A percentile compares a stretch with the other conserved stretches of the same genome.
These are phyloP conservation scores for Streptopelia turtur DNA, from an alignment of 2,797 vertebrate genomes.

Conservation along the genomic window DNA sequence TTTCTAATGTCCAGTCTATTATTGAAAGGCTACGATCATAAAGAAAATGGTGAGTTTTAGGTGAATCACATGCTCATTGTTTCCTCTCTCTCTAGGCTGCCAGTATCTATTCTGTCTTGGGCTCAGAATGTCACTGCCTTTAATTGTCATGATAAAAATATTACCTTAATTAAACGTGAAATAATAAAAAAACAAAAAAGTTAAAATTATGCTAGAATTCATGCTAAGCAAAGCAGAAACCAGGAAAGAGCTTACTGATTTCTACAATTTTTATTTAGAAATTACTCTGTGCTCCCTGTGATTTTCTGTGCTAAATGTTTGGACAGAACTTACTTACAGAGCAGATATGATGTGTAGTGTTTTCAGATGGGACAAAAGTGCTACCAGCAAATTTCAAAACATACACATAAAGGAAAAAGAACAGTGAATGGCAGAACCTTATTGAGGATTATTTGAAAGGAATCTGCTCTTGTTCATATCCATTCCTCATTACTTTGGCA, in stretches of 20 bases:
- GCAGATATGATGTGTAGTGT: not conserved
- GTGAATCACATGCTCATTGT: not conserved
- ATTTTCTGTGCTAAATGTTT: not conserved
- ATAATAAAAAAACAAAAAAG: not conserved
- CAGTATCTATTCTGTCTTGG: not conserved
- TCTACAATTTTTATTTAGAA: not conserved
- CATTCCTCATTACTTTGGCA: not conserved
- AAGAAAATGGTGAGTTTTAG: not conserved
- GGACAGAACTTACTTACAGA: not conserved
- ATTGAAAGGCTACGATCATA: not conserved
- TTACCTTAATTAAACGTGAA: not conserved
- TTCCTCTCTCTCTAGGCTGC: not conserved
- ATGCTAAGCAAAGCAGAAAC: not conserved
- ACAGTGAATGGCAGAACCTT: not conserved
- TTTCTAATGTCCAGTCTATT: not conserved
- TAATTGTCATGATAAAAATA: not conserved
- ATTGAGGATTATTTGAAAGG: not conserved
- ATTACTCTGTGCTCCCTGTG: rapidly evolving
- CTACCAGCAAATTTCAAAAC: not conserved
- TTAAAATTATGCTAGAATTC: not conserved
- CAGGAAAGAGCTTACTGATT: not conserved
- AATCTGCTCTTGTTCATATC: not conserved
- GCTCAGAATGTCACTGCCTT: not conserved
- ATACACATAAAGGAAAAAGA: not conserved
- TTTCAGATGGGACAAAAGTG: not conserved